phyloP scores from a whole-genome alignment of 2,113 vertebrate genomes.

The Noturus placidus region DNA sequence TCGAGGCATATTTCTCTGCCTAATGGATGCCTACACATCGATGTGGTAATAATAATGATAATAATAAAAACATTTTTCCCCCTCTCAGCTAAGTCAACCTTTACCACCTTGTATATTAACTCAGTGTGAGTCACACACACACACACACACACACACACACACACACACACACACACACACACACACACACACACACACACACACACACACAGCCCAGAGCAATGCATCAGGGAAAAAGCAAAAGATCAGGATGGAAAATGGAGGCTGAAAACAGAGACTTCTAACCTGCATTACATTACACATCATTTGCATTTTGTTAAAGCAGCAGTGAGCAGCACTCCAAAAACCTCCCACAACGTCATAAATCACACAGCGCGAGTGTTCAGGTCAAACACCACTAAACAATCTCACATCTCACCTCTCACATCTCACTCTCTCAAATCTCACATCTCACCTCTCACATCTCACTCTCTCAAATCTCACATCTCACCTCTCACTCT shows the following conservation, averaged over 20 bases:
- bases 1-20: conserved; percentile 68
- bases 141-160: conserved; percentile 28
- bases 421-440: no score
- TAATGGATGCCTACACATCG: conserved; percentile 71
- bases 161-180: conserved; percentile 12
- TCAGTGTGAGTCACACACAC: conserved; percentile 28
- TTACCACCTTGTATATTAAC: conserved; percentile 55
- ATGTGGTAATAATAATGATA: conserved; percentile 57
- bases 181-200: neutral
- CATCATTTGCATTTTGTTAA: conserved; percentile 22
- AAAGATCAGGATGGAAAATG: conserved; percentile 20
- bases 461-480: no score
- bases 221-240: neutral
- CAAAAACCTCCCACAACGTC: neutral
- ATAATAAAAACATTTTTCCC: conserved; percentile 44
- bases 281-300: conserved; percentile 29
- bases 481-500: no score
- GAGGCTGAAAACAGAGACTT: neutral
- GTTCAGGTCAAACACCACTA: neutral
- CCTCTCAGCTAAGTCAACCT: conserved; percentile 47
- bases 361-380: neutral
- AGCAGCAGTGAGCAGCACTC: neutral
- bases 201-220: conserved; percentile 14
- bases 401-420: neutral
- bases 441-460: no score